Base-by-base conservation (phyloP, 1,140 invertebrate species). In the Apocrypta bakeri region DNA sequence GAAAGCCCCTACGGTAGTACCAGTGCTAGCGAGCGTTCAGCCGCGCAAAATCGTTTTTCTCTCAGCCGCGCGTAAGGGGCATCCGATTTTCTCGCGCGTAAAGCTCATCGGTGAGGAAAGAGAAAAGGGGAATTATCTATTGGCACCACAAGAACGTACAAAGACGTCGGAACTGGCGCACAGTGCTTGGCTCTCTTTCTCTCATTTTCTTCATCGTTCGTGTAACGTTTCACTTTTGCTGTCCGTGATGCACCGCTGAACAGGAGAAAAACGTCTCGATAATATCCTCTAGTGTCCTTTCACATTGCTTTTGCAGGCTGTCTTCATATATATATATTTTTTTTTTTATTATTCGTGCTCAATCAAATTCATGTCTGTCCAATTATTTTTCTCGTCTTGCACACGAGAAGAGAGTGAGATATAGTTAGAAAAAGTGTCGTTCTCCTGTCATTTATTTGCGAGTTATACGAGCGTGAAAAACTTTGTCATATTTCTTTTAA, bases 101-200 rank as follows among this genome's bases (percentile, higher is more conserved):
- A 81, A 84, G 64, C 73, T 74, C 63, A 48, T 31, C 40, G 71
- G 25, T 4, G 29, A 68, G 42, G 33, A 83, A 66, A 74, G 77
- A 74, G 78, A 80, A 73, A 84, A 29, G 75, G 42, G 42, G 27
- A 79, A 79, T 79, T 79, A 79, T 79, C 78, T 79, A 71, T 71
- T 71, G 66, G 68, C 78, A 56, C 66, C 66, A 61, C 40, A 71
- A 78, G 63, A 79, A 79, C 27, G 24, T 64, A 69, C 77, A 71
- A 71, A 71, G 68, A 33, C 73, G 68, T 29, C 66, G 37, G 25
- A 12, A 4, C 25, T 17, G 3, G 40, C 40, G 42, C 42, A n/a
- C 17, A 6, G 17, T n/a, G 21, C 48, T 4, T n/a, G n/a, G n/a
- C n/a, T n/a, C 48, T 75, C 48, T 17, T 31, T 75, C 48, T 75